Conservation (phyloP, 2,113 vertebrate genomes). For the Channa maculata region DNA sequence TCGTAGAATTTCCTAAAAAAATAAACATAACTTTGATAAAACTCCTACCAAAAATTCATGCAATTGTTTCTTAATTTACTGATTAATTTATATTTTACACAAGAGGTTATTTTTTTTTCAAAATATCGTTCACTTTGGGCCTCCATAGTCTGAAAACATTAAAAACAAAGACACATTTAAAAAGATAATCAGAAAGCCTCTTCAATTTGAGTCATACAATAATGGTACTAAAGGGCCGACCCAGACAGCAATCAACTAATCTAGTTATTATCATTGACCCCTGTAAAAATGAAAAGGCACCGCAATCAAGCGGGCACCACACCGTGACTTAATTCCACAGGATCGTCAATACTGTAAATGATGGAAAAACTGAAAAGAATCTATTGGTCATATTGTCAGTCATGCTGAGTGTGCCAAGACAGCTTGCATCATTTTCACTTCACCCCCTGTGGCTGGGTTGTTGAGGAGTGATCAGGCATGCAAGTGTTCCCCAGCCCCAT, state of each 20-base stretch:
- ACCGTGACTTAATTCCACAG: conserved; percentile 27
- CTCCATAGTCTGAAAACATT: not conserved
- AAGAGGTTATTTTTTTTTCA: not conserved
- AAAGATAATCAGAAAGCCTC: conserved; percentile 9
- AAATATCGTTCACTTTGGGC: not conserved
- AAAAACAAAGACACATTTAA: not conserved
- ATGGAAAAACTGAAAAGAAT: conserved; percentile 54
- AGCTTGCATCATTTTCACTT: conserved; percentile 53
- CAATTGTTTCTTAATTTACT: not conserved
- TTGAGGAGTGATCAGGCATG: conserved; percentile 16
- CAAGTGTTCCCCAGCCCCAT: not conserved
- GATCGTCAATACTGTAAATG: conserved; percentile 51
- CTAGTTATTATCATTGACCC: conserved; percentile 58
- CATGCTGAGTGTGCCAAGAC: conserved; percentile 24
- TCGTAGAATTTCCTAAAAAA: not conserved
- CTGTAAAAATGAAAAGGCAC: conserved; percentile 42
- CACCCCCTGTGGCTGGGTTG: conserved; percentile 29
- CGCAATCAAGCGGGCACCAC: conserved; percentile 43
- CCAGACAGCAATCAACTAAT: conserved; percentile 35
- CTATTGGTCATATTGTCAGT: conserved; percentile 46
- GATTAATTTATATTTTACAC: not conserved
- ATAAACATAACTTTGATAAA: too few relatives aligned
- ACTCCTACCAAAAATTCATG: too few relatives aligned
- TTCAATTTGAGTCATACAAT: conserved; percentile 22
- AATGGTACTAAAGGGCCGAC: conserved; percentile 4